A percentile compares a stretch with the other conserved stretches of the same genome.
Evolutionary conservation across 2,888 invertebrate genomes (phyloP).

Genomic region (Pyrgus malvae): DNA sequence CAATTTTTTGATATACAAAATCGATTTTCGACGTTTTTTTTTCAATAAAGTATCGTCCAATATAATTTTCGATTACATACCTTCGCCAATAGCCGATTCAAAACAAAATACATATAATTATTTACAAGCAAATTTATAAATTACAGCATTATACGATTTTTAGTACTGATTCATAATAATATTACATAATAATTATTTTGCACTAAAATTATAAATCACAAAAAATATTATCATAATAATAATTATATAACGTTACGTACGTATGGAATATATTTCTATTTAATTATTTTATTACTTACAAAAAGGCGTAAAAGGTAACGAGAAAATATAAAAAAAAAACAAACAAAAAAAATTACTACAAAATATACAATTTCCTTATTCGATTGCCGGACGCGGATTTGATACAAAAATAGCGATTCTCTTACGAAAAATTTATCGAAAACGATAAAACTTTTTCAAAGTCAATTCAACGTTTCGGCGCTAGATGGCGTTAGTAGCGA

Average conservation of each 20-base stretch:
- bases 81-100: background rate
- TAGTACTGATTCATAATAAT: slow-evolving; percentile 17
- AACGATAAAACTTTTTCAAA: background rate
- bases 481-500: background rate
- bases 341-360: slow-evolving; percentile 23
- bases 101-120: slow-evolving; percentile 11
- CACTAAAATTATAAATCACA: slow-evolving; percentile 24
- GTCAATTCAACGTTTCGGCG: background rate
- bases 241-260: slow-evolving; percentile 20
- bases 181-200: slow-evolving; percentile 13
- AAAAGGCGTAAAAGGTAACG: slow-evolving; percentile 25
- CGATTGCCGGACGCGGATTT: slow-evolving; percentile 13
- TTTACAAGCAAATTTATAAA: slow-evolving; percentile 24
- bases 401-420: slow-evolving; percentile 13
- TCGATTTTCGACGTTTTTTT: background rate
- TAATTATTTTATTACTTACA: slow-evolving; percentile 20
- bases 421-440: background rate
- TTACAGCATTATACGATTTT: slow-evolving; percentile 22
- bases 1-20: background rate
- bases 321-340: slow-evolving; percentile 13
- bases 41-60: background rate
- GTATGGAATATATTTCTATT: slow-evolving; percentile 25
- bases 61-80: background rate
- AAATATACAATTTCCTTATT: slow-evolving; percentile 23
- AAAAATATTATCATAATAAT: slow-evolving; percentile 14